phyloP scores from a whole-genome alignment of 2,113 vertebrate genomes.

The Ammodytes marinus region DNA sequence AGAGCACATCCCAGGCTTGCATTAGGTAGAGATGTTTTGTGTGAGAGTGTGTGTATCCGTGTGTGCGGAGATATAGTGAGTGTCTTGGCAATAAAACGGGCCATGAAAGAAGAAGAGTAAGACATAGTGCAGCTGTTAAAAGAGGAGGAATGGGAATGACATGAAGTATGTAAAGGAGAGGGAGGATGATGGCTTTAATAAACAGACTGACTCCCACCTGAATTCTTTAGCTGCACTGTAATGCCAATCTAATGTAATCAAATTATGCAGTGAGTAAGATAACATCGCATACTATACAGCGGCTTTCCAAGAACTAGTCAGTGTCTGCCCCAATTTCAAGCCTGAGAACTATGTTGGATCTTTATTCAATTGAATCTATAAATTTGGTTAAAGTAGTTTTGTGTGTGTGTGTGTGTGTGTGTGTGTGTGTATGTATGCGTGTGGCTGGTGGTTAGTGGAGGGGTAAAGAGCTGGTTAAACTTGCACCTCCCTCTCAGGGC shows the following conservation, averaged over 20 bases:
- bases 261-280: constrained; percentile 40
- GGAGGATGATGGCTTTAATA: constrained; percentile 47
- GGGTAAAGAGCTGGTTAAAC: constrained; percentile 57
- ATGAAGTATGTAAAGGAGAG: constrained; percentile 44
- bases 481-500: constrained; percentile 55
- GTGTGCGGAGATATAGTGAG: not conserved
- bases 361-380: constrained; percentile 72
- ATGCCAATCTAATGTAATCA: constrained; percentile 58
- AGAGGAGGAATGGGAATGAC: constrained; percentile 46
- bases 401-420: not conserved
- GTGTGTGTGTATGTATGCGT: constrained; percentile 22
- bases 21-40: constrained; percentile 5
- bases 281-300: constrained; percentile 40
- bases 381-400: constrained; percentile 59
- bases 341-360: constrained; percentile 41
- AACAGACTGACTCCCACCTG: constrained; percentile 37
- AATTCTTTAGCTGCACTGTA: constrained; percentile 62
- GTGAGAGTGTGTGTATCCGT: not conserved
- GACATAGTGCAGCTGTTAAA: constrained; percentile 52
- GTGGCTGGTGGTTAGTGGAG: constrained; percentile 54
- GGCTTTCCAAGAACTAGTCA: constrained; percentile 43
- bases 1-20: not conserved
- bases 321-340: constrained; percentile 23
- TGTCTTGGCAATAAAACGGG: constrained; percentile 23
- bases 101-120: constrained; percentile 10